These are phyloP conservation scores for Pheosia tremula DNA, from an alignment of 2,888 invertebrate genomes.

Conservation along the genomic window DNA sequence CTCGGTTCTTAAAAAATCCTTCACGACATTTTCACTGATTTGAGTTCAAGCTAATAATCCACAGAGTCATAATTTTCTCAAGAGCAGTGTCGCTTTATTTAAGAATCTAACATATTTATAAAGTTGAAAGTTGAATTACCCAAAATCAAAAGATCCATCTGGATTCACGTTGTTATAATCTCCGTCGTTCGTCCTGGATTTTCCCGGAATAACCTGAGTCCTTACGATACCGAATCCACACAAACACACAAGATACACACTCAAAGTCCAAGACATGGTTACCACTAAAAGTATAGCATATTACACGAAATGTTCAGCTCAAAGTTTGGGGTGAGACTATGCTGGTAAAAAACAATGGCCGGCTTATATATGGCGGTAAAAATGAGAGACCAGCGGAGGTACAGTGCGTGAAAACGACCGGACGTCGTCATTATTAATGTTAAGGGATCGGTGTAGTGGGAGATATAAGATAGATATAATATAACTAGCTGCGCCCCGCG, in stretches of 20 bases:
- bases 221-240: slow-evolving; percentile 63
- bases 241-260: slow-evolving; percentile 68
- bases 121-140: slow-evolving; percentile 65
- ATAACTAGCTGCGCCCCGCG: no score
- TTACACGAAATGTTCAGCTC: slow-evolving; percentile 29
- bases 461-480: slow-evolving; percentile 20
- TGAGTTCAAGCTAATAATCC: no score
- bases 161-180: slow-evolving; percentile 87
- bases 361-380: slow-evolving; percentile 79
- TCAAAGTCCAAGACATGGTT: slow-evolving; percentile 69
- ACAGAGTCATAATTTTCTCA: no score
- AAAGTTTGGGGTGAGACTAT: slow-evolving; percentile 64
- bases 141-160: slow-evolving; percentile 91
- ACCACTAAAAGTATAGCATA: slow-evolving; percentile 36
- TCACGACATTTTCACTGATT: no score
- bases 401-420: slow-evolving; percentile 78
- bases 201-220: slow-evolving; percentile 77
- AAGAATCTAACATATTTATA: background rate
- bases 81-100: no score
- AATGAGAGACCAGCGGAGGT: slow-evolving; percentile 69
- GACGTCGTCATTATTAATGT: slow-evolving; percentile 81
- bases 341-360: slow-evolving; percentile 72
- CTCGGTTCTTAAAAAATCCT: no score
- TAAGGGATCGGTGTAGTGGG: slow-evolving; percentile 41
- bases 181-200: slow-evolving; percentile 78